Evolutionary conservation across 1,140 invertebrate species (phyloP), one percentile per base, ranked within the genome.

Genomic region (Hyles euphorbiae): DNA sequence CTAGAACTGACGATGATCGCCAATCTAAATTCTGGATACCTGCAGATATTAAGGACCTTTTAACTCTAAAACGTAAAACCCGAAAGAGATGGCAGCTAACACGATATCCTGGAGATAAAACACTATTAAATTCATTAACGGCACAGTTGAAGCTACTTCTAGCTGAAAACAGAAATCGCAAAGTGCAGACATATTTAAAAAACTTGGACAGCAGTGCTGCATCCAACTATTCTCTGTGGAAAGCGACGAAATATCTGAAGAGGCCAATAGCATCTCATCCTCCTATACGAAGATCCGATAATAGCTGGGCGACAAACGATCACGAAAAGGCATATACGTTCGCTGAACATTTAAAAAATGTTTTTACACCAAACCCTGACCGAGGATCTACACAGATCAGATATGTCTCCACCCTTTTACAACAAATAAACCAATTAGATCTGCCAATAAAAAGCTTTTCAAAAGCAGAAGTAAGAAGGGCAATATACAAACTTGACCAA

Each of bases 141-240:
- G 22, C 6, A 12, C 44, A 67, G 34, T 53, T 70, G 11, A 70
- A 63, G 61, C 9, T 46, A 22, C 3, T 53, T 22, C 36, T 68
- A 8, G 5, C 53, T 9, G 55, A 65, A 34, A 56, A 74, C 50
- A 7, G 9, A 32, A 53, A 40, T 3, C 40, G 22, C 22, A 45
- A 34, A 46, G 46, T 63, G 5, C 53, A 61, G 47, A 58, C 50
- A 22, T 56, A 59, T 43, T 49, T 68, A 8, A 34, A 34, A 50
- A 54, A 58, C 34, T 34, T 70, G 3, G 57, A 60, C 11, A 44
- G 58, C 4, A 73, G 54, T 3, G 43, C 5, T 10, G 53, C 45
- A 5, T 63, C 57, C 2, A 46, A 68, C 33, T 68, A 71, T 34
- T 67, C 65, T 3, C 49, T 74, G 1, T 70, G 59, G 61, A 74